phyloP scores from a whole-genome alignment of 2,113 vertebrate genomes.

The Engystomops pustulosus region DNA sequence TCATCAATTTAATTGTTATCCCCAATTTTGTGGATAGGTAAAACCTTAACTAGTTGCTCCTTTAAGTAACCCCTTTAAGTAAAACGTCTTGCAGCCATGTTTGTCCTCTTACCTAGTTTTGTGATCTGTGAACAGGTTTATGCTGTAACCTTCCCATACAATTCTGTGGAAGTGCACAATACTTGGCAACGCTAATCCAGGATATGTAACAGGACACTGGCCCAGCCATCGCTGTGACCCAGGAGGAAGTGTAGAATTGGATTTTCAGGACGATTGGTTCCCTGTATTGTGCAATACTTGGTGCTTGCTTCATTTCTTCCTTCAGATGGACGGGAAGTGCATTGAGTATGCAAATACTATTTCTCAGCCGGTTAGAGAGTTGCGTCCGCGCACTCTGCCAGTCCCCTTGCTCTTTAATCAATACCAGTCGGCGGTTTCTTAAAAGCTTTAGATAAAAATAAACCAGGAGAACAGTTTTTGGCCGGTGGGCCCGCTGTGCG shows the following conservation, averaged over 20 bases:
- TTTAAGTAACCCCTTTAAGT: too few species aligned
- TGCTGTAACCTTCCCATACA: too few species aligned
- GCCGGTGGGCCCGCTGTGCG: background rate
- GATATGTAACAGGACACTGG: conserved; percentile 40
- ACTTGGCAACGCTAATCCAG: conserved; percentile 50
- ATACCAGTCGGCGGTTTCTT: conserved; percentile 35
- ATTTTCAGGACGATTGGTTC: conserved; percentile 4
- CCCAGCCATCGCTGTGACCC: background rate
- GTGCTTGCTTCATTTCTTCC: background rate
- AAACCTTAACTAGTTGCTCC: too few species aligned
- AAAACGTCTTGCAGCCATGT: too few species aligned
- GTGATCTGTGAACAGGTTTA: too few species aligned
- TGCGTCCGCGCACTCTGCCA: conserved; percentile 18
- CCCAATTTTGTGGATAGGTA: too few species aligned
- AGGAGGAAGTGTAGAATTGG: conserved; percentile 20
- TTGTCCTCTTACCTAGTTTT: too few species aligned
- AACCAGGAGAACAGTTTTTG: background rate
- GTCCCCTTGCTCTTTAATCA: conserved; percentile 14
- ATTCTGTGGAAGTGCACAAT: background rate
- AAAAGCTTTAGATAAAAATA: conserved; percentile 39
- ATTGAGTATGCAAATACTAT: conserved; percentile 23
- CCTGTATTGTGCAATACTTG: background rate
- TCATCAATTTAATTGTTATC: too few species aligned
- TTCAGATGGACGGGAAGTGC: background rate
- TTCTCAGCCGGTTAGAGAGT: conserved; percentile 28